phyloP scores from a whole-genome alignment of 2,797 vertebrate species.

The Enteromius mattozi region DNA sequence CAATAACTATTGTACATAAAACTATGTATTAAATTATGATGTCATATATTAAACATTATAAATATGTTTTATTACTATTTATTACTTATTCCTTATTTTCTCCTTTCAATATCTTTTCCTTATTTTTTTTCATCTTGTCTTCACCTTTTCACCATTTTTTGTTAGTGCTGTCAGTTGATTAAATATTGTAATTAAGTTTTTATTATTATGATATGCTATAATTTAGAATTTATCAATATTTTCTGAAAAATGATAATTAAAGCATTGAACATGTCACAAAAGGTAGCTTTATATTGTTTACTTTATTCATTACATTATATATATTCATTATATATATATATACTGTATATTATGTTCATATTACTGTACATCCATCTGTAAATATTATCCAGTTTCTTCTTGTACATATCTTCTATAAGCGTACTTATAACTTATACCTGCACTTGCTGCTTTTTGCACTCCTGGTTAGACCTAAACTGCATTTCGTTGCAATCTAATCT shows the following conservation, averaged over 20 bases:
- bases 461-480: too few species aligned
- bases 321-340: too few species aligned
- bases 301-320: background rate
- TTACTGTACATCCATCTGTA: too few species aligned
- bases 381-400: too few species aligned
- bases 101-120: constrained; percentile 13
- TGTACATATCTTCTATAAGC: too few species aligned
- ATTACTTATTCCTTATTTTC: background rate
- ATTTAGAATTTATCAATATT: background rate
- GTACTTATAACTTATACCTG: too few species aligned
- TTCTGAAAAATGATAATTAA: background rate
- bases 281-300: background rate
- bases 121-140: background rate
- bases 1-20: too few species aligned
- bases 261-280: background rate
- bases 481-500: too few species aligned
- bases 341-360: too few species aligned
- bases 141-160: background rate
- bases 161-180: background rate
- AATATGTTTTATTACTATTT: background rate
- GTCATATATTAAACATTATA: background rate
- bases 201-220: background rate
- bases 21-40: background rate
- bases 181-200: background rate
- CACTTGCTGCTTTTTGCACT: too few species aligned